phyloP scores from a whole-genome alignment of 37 sponge, comb jelly and placozoan genomes.

The Haliclona indistincta region DNA sequence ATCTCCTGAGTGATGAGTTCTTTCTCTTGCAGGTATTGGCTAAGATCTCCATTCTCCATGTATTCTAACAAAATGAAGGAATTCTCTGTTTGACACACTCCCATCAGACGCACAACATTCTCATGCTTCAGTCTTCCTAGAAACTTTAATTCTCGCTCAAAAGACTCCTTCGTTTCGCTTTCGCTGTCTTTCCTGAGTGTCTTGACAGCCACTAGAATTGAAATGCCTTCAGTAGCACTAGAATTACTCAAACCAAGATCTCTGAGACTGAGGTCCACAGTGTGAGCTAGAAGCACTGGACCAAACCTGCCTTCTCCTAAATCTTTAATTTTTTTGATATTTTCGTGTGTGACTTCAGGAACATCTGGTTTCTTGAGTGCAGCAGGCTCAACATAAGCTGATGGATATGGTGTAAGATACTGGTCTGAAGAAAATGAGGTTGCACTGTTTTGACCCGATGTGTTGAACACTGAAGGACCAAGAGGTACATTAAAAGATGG shows the following conservation, averaged over 20 bases:
- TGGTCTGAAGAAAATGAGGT: too few relatives aligned
- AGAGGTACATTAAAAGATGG: background rate
- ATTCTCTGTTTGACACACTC: slow-evolving; percentile 48
- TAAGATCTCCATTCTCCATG: slow-evolving; percentile 89
- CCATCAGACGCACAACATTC: slow-evolving; percentile 80
- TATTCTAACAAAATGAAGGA: slow-evolving; percentile 90
- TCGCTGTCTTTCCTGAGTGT: slow-evolving; percentile 59
- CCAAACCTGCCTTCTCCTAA: slow-evolving; percentile 79
- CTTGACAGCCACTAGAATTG: slow-evolving; percentile 72
- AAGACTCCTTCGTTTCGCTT: slow-evolving; percentile 41
- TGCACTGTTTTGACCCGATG: too few relatives aligned
- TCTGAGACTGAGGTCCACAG: slow-evolving; percentile 60
- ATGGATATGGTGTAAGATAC: slow-evolving; percentile 13
- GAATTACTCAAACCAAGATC: slow-evolving; percentile 44
- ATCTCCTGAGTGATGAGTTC: slow-evolving; percentile 10
- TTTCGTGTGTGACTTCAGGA: slow-evolving; percentile 14
- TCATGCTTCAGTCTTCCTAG: slow-evolving; percentile 70
- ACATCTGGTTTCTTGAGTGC: slow-evolving; percentile 43
- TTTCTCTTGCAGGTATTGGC: slow-evolving; percentile 66
- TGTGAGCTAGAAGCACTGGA: slow-evolving; percentile 63
- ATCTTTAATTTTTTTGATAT: slow-evolving; percentile 26
- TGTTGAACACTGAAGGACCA: background rate
- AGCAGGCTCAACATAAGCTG: slow-evolving; percentile 48
- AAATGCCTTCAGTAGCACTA: slow-evolving; percentile 18
- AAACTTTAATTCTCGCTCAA: slow-evolving; percentile 86